phyloP scores from a whole-genome alignment of 2,113 vertebrate species.

The Natator depressus region DNA sequence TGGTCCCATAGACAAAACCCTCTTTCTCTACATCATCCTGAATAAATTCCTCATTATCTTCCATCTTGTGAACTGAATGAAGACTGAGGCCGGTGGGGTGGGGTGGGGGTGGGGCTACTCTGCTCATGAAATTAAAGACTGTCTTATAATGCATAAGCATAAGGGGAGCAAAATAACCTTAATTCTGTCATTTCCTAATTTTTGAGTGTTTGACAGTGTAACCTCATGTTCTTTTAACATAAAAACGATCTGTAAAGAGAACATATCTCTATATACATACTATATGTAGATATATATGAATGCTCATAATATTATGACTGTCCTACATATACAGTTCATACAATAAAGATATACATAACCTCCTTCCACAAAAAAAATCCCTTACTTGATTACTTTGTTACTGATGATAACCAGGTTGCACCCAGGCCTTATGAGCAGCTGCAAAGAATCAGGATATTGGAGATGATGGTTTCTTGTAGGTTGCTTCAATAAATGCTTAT shows the following conservation, averaged over 20 bases:
- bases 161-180: neutral
- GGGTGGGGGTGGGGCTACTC: neutral
- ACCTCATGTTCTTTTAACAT: neutral
- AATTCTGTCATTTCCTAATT: neutral
- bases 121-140: neutral
- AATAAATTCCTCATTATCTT: neutral
- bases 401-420: slow-evolving; percentile 58
- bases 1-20: neutral
- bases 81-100: no score
- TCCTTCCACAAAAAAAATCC: slow-evolving; percentile 18
- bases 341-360: neutral
- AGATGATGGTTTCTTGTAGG: slow-evolving; percentile 56
- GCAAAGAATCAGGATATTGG: slow-evolving; percentile 68
- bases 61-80: neutral
- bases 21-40: neutral
- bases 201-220: neutral
- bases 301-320: neutral
- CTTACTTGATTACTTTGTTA: slow-evolving; percentile 43
- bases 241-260: neutral
- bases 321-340: neutral
- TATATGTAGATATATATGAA: neutral
- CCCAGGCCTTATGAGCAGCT: slow-evolving; percentile 67
- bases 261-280: neutral
- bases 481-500: slow-evolving; percentile 75
- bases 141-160: neutral